Conservation (phyloP, 2,797 vertebrate genomes). For the Pangasius mekongensis region DNA sequence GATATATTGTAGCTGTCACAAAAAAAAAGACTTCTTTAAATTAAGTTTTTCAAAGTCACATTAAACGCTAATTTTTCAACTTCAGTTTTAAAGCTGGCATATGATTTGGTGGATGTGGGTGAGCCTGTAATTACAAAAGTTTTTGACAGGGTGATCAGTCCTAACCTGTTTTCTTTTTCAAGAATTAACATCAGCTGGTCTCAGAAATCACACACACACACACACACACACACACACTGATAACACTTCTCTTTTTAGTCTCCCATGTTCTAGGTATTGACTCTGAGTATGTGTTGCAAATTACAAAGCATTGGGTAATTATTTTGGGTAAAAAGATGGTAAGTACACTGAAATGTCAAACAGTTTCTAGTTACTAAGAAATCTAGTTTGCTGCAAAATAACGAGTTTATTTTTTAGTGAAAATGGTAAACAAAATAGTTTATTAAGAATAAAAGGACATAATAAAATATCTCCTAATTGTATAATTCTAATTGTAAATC, state of each 20-base stretch:
- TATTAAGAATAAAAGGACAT: background rate
- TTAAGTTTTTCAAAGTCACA: background rate
- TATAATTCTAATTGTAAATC: background rate
- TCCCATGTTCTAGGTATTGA: background rate
- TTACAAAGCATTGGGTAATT: background rate
- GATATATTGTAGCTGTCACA: background rate
- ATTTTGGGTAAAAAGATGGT: background rate
- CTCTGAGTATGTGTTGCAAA: background rate
- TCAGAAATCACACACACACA: background rate
- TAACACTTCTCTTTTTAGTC: background rate
- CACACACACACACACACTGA: background rate
- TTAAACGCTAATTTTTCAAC: background rate
- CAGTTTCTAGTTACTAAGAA: background rate
- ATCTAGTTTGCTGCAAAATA: background rate
- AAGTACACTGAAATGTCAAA: background rate
- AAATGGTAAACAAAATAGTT: background rate
- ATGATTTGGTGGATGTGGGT: background rate
- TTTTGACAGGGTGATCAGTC: background rate
- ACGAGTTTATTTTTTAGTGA: background rate
- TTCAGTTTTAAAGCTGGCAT: background rate
- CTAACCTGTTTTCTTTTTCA: background rate
- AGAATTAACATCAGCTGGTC: background rate
- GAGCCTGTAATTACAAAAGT: background rate
- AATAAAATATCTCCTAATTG: background rate
- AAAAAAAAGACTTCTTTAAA: background rate